phyloP scores from a whole-genome alignment of 2,888 invertebrate species.

The Chrysolina oricalcia region DNA sequence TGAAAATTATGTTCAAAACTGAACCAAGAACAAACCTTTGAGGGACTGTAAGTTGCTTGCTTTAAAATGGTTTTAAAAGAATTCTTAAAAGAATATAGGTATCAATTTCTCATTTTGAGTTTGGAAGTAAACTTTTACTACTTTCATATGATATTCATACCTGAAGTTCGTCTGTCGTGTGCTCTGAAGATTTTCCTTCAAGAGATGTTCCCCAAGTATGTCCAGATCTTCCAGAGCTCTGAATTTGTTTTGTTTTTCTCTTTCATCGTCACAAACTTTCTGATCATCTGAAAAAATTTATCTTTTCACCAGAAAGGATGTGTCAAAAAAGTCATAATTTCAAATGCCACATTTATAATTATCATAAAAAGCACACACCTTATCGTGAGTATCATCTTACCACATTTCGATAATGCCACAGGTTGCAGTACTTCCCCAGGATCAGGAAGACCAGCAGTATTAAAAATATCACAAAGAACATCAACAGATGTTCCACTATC shows the following conservation, averaged over 20 bases:
- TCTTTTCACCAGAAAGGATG: background rate
- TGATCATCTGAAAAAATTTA: slow-evolving; percentile 52
- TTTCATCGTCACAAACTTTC: slow-evolving; percentile 49
- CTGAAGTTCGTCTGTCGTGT: slow-evolving; percentile 35
- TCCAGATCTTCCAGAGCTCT: slow-evolving; percentile 83
- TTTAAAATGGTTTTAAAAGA: no score
- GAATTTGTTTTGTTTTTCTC: slow-evolving; percentile 65
- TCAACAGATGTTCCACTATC: slow-evolving; percentile 65
- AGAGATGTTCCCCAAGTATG: slow-evolving; percentile 84
- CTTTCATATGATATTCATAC: slow-evolving; percentile 24
- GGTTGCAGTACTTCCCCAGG: slow-evolving; percentile 67
- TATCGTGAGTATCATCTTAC: slow-evolving; percentile 34
- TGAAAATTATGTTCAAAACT: no score
- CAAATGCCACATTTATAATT: no score
- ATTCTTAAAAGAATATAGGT: no score
- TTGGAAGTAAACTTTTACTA: background rate
- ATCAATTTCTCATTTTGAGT: background rate
- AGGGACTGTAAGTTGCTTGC: no score
- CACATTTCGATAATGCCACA: slow-evolving; percentile 58
- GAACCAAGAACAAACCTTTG: no score
- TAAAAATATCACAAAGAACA: slow-evolving; percentile 74
- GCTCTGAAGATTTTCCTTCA: slow-evolving; percentile 79
- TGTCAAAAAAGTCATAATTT: slow-evolving; percentile 14
- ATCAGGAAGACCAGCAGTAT: slow-evolving; percentile 65
- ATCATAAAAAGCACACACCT: background rate